Conservation (phyloP, 2,113 vertebrate species). For the Gallinago jamesoni region DNA sequence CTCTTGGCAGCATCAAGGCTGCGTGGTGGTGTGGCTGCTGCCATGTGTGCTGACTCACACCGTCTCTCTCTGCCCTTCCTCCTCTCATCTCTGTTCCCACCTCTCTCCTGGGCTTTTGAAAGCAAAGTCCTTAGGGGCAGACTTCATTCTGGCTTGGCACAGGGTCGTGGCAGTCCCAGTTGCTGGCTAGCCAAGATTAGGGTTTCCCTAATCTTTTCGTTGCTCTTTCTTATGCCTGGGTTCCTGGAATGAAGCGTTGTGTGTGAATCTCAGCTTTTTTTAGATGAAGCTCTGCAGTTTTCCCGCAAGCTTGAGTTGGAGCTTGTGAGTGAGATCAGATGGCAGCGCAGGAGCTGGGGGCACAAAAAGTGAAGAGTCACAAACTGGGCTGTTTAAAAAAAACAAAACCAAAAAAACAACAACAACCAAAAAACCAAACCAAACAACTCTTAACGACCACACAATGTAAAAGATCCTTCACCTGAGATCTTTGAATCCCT, state of each 20-base stretch:
- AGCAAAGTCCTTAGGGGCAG: not conserved
- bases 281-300: not conserved
- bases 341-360: not conserved
- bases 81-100: not conserved
- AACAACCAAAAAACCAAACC: not conserved
- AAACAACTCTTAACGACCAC: not conserved
- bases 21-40: not conserved
- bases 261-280: not conserved
- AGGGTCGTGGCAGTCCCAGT: not conserved
- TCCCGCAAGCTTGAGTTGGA: not conserved
- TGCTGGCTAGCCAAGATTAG: not conserved
- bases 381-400: not conserved
- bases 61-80: not conserved
- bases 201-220: not conserved
- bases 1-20: not conserved
- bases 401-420: not conserved
- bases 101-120: not conserved
- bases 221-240: not conserved
- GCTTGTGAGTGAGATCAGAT: not conserved
- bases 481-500: not conserved
- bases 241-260: not conserved
- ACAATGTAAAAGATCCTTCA: not conserved
- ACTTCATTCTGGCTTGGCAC: not conserved
- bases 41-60: constrained; percentile 34
- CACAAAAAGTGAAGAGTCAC: not conserved